Evolutionary conservation across 2,113 vertebrate genomes (phyloP).

Genomic region (Pangasianodon hypophthalmus): DNA sequence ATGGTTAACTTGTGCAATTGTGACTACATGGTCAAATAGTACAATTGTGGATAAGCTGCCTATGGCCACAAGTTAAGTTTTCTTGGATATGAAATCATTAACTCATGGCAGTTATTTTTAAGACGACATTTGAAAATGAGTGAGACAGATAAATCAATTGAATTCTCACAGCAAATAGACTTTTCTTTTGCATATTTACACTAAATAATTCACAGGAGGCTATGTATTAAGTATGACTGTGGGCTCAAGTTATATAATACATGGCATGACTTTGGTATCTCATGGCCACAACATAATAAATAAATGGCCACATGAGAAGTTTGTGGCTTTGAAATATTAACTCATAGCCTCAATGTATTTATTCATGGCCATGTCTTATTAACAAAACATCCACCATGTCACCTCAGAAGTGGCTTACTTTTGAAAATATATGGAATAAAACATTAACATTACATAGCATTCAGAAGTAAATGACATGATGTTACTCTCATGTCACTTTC

Average conservation of each 20-base stretch:
- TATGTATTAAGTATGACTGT: neutral
- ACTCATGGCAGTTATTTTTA: neutral
- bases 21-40: too few species aligned
- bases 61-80: neutral
- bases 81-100: neutral
- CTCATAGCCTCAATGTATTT: neutral
- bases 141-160: too few species aligned
- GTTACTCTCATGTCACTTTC: neutral
- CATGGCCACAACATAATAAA: neutral
- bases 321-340: neutral
- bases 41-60: neutral
- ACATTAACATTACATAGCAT: neutral
- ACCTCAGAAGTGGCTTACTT: neutral
- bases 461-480: neutral
- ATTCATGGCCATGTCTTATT: neutral
- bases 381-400: neutral
- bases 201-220: neutral
- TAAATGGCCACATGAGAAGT: neutral
- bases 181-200: neutral
- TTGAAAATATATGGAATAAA: neutral
- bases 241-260: neutral
- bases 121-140: neutral
- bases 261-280: neutral
- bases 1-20: too few species aligned
- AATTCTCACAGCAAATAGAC: neutral